Evolutionary conservation across 2,888 invertebrate species (phyloP).

Genomic region (Plusia festucae): DNA sequence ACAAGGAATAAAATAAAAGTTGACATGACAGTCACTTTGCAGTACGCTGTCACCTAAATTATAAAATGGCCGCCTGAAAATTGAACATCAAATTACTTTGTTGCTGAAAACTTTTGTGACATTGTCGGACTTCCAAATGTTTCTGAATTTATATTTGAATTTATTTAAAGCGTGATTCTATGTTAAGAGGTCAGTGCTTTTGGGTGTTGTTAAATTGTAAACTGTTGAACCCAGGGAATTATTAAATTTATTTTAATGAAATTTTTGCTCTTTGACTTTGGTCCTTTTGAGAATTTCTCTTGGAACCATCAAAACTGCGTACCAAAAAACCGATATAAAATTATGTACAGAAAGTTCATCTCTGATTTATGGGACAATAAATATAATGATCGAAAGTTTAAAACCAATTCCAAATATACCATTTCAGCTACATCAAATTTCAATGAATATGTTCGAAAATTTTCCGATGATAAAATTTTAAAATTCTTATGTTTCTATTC

Average conservation of each 20-base stretch:
- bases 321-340: neutral
- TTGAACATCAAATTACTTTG: slow-evolving; percentile 30
- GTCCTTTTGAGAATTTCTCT: neutral
- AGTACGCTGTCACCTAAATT: slow-evolving; percentile 34
- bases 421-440: neutral
- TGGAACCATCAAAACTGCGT: neutral
- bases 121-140: slow-evolving; percentile 31
- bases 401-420: neutral
- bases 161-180: slow-evolving; percentile 25
- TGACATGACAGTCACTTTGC: slow-evolving; percentile 28
- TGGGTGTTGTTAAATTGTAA: slow-evolving; percentile 1
- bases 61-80: slow-evolving; percentile 40
- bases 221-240: neutral
- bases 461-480: neutral
- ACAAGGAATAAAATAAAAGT: slow-evolving; percentile 7
- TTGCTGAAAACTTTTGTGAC: slow-evolving; percentile 41
- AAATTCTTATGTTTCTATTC: neutral
- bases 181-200: slow-evolving; percentile 14
- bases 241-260: neutral
- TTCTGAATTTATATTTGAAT: slow-evolving; percentile 42
- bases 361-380: neutral
- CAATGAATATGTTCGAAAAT: neutral
- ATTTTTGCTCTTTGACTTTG: neutral
- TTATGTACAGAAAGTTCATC: neutral
- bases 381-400: neutral